Conservation (phyloP, 2,797 vertebrate species). For the Brachyalestes nurse region DNA sequence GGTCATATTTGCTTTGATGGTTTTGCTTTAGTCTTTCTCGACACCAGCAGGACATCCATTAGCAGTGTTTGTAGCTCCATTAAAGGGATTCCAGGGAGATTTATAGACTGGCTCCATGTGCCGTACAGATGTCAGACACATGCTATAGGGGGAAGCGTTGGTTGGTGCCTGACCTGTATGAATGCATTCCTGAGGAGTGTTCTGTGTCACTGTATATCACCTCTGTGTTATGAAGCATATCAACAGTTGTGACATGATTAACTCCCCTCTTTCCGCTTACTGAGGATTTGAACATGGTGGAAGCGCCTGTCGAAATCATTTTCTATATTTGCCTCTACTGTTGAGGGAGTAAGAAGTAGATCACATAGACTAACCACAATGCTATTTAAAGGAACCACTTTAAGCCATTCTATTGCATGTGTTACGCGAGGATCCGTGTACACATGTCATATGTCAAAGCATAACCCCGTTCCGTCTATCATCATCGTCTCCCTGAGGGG, state of each 20-base stretch:
- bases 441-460: slow-evolving; percentile 39
- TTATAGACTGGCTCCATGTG: slow-evolving; percentile 65
- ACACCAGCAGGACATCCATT: slow-evolving; percentile 49
- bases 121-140: slow-evolving; percentile 69
- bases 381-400: slow-evolving; percentile 34
- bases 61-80: slow-evolving; percentile 35
- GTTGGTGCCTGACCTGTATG: slow-evolving; percentile 38
- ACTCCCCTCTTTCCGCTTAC: not conserved
- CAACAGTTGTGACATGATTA: not conserved
- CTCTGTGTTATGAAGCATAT: slow-evolving; percentile 18
- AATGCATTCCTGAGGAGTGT: slow-evolving; percentile 65
- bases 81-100: slow-evolving; percentile 62
- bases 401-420: slow-evolving; percentile 30
- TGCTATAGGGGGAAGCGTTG: slow-evolving; percentile 51
- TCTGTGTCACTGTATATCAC: slow-evolving; percentile 49
- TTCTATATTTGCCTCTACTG: not conserved
- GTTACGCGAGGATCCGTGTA: slow-evolving; percentile 13
- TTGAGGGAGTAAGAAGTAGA: slow-evolving; percentile 30
- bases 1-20: slow-evolving; percentile 49
- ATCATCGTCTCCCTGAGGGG: slow-evolving; percentile 43
- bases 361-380: not conserved
- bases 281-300: not conserved
- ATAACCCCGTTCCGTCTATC: slow-evolving; percentile 33
- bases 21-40: slow-evolving; percentile 42
- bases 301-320: not conserved